A percentile compares a stretch with the other conserved stretches of the same genome.
These are phyloP conservation scores for Scomberomorus guttatus DNA, from an alignment of 2,797 vertebrate species.

Conservation along the genomic window DNA sequence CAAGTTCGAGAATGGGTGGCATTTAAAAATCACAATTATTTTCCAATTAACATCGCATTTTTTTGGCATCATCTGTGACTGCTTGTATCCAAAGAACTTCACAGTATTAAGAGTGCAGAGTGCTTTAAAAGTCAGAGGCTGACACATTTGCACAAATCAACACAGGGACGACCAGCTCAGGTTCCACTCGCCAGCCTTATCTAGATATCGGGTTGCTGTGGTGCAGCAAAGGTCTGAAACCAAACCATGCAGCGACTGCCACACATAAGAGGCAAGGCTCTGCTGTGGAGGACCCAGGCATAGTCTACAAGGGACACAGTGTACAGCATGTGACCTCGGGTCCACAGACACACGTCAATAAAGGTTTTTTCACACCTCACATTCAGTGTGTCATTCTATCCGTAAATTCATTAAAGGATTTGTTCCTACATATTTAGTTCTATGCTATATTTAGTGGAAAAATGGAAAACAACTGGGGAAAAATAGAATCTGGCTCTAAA, in stretches of 20 bases:
- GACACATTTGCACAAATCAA: constrained; percentile 51
- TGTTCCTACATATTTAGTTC: neutral
- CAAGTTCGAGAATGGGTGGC: neutral
- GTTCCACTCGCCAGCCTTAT: constrained; percentile 48
- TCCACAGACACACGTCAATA: constrained; percentile 17
- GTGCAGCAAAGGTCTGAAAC: constrained; percentile 65
- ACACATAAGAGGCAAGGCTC: constrained; percentile 35
- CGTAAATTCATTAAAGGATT: neutral
- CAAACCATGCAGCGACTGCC: constrained; percentile 45
- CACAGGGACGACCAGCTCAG: constrained; percentile 33
- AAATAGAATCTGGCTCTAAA: neutral
- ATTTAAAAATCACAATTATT: constrained; percentile 4
- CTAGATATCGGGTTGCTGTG: constrained; percentile 59
- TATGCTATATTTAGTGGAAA: neutral
- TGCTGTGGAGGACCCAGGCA: constrained; percentile 11
- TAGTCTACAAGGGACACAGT: constrained; percentile 14
- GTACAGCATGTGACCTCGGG: constrained; percentile 36
- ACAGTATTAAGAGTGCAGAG: constrained; percentile 8
- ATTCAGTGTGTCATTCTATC: neutral
- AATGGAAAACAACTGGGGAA: neutral
- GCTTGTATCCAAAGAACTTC: neutral
- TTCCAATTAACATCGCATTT: constrained; percentile 10
- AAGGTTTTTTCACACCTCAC: constrained; percentile 4
- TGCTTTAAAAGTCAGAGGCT: constrained; percentile 33
- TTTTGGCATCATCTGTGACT: neutral